Conservation (phyloP, 2,888 invertebrate genomes). For the Leucoptera coffeella region DNA sequence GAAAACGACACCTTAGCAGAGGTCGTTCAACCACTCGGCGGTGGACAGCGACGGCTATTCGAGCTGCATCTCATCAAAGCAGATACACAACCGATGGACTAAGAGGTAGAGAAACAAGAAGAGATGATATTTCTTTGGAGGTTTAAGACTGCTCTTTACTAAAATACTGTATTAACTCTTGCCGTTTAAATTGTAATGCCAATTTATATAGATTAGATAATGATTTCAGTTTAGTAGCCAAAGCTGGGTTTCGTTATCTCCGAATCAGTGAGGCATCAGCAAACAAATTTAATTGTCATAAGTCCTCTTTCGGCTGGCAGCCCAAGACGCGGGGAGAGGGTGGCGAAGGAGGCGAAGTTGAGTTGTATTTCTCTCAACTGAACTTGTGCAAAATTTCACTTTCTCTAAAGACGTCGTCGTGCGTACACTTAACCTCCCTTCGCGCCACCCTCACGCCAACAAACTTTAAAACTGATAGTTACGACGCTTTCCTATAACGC, state of each 20-base stretch:
- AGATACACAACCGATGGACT: not conserved
- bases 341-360: constrained; percentile 14
- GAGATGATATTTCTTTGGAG: too few relatives aligned
- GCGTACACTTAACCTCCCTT: constrained; percentile 43
- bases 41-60: constrained; percentile 22
- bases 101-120: not conserved
- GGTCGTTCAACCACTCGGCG: constrained; percentile 48
- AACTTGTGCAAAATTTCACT: constrained; percentile 54
- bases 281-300: constrained; percentile 52
- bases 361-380: constrained; percentile 49
- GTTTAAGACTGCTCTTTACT: too few relatives aligned
- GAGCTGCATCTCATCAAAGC: not conserved
- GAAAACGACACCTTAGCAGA: constrained; percentile 50
- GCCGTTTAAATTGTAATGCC: too few relatives aligned
- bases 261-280: too few relatives aligned
- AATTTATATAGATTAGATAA: too few relatives aligned
- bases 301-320: constrained; percentile 39
- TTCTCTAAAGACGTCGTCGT: constrained; percentile 44
- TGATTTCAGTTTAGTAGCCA: too few relatives aligned
- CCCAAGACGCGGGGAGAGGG: too few relatives aligned
- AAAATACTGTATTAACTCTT: too few relatives aligned
- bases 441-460: constrained; percentile 21
- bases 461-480: constrained; percentile 31
- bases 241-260: too few relatives aligned
- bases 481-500: too few relatives aligned